These are phyloP conservation scores for Limnephilus rhombicus DNA, from an alignment of 2,888 invertebrate species.

Conservation along the genomic window DNA sequence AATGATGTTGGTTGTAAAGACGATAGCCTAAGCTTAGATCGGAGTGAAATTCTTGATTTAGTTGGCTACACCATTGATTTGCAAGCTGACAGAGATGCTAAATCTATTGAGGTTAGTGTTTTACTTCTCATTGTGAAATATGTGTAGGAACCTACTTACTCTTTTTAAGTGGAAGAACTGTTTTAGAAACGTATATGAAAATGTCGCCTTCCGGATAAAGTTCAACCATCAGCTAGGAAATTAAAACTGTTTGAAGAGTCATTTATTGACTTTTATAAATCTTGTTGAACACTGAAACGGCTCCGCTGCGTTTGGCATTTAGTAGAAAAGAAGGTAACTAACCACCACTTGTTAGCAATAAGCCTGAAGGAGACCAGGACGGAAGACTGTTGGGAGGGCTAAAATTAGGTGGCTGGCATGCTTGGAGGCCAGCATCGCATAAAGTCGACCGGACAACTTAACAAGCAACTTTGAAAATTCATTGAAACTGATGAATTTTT, in stretches of 20 bases:
- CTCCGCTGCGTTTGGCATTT: background rate
- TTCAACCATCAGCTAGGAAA: background rate
- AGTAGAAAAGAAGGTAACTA: background rate
- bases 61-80: slow-evolving; percentile 44
- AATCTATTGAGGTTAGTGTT: slow-evolving; percentile 49
- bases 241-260: background rate
- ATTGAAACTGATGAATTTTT: too few species aligned
- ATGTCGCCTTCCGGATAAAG: background rate
- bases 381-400: too few species aligned
- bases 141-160: background rate
- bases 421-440: background rate
- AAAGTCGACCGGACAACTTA: too few species aligned
- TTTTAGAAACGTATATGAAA: background rate
- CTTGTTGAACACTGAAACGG: background rate
- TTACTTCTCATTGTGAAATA: background rate
- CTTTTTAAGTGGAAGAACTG: background rate
- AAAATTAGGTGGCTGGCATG: too few species aligned
- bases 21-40: slow-evolving; percentile 39
- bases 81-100: slow-evolving; percentile 56
- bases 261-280: background rate
- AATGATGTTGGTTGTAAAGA: slow-evolving; percentile 28
- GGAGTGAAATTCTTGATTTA: slow-evolving; percentile 52
- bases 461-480: too few species aligned
- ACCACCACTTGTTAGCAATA: background rate
- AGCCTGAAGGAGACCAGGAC: too few species aligned